phyloP scores from a whole-genome alignment of 2,797 vertebrate genomes.

The Eleutherodactylus coqui region DNA sequence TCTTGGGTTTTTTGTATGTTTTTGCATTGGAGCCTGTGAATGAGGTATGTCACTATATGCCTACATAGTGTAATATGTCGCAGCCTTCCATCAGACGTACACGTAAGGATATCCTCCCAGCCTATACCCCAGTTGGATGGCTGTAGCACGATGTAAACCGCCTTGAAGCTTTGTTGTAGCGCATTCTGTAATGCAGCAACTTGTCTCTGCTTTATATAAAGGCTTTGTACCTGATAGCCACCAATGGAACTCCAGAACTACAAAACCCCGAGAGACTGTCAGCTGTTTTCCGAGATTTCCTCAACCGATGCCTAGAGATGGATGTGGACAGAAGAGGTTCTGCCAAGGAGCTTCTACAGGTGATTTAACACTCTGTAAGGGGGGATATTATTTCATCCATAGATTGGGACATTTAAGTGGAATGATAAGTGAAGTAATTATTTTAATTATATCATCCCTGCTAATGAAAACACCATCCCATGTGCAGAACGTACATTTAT shows the following conservation, averaged over 20 bases:
- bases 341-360: slow-evolving; percentile 90
- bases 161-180: not conserved
- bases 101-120: too few relatives aligned
- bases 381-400: too few relatives aligned
- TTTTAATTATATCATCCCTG: too few relatives aligned
- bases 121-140: too few relatives aligned
- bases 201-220: slow-evolving; percentile 58
- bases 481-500: too few relatives aligned
- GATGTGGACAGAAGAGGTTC: slow-evolving; percentile 88
- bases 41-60: too few relatives aligned
- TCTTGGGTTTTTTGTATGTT: too few relatives aligned
- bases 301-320: slow-evolving; percentile 91
- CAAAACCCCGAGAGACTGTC: slow-evolving; percentile 90
- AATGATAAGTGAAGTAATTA: not conserved
- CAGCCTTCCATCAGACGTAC: too few relatives aligned
- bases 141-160: too few relatives aligned
- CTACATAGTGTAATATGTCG: too few relatives aligned
- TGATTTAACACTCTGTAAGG: slow-evolving; percentile 57
- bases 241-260: slow-evolving; percentile 88
- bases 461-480: too few relatives aligned
- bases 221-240: slow-evolving; percentile 91
- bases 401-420: not conserved
- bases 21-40: too few relatives aligned
- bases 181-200: not conserved
- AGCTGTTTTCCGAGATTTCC: slow-evolving; percentile 87